Conservation (phyloP, 2,888 invertebrate genomes). For the Erebia palarica region DNA sequence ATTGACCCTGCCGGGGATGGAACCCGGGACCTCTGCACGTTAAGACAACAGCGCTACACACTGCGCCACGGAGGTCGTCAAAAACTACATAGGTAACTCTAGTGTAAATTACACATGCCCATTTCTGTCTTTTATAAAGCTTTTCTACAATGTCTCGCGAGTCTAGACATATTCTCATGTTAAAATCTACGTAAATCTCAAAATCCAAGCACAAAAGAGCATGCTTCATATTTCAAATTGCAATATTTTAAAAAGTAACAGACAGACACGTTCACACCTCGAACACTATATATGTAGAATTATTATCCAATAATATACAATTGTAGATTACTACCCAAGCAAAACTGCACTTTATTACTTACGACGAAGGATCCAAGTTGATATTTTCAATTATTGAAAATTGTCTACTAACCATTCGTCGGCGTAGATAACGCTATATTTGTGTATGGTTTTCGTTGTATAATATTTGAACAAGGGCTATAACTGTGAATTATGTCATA, state of each 20-base stretch:
- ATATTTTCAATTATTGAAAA: background rate
- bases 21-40: no score
- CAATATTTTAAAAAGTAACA: background rate
- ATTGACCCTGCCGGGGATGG: no score
- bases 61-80: no score
- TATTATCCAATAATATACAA: conserved; percentile 7
- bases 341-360: background rate
- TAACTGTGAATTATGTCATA: background rate
- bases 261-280: background rate
- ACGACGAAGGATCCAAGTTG: background rate
- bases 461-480: conserved; percentile 5
- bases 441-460: conserved; percentile 4
- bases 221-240: no score
- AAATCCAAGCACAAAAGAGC: no score
- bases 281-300: background rate
- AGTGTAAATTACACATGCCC: no score
- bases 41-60: no score
- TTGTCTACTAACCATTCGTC: background rate
- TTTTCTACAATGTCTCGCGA: no score
- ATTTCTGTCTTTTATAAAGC: no score
- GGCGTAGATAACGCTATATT: conserved; percentile 2
- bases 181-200: no score
- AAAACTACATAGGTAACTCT: no score
- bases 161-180: no score
- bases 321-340: background rate